Conservation (phyloP, 2,113 vertebrate genomes). For the Butastur rufipennis region DNA sequence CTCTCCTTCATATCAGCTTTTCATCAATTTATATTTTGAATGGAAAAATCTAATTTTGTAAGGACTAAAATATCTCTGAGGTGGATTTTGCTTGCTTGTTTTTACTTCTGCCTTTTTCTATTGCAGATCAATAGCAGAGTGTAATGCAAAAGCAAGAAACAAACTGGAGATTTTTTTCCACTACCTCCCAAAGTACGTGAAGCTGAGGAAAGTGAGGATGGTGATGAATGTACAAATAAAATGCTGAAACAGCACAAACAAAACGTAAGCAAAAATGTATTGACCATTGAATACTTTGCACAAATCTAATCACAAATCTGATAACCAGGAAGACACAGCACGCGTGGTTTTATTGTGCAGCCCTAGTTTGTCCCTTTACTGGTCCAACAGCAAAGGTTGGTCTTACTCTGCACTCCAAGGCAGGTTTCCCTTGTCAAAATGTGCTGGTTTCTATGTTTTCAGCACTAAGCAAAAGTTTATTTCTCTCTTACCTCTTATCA, state of each 20-base stretch:
- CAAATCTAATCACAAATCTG: not conserved
- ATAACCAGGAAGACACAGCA: fast-evolving
- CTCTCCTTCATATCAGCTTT: not conserved
- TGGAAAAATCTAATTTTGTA: not conserved
- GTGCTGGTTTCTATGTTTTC: not conserved
- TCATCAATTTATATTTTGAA: not conserved
- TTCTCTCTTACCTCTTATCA: not conserved
- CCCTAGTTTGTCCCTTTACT: not conserved
- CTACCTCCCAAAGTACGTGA: not conserved
- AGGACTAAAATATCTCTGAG: not conserved
- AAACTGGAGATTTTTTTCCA: not conserved
- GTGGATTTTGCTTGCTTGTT: not conserved
- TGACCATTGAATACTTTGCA: not conserved
- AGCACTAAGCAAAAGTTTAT: not conserved
- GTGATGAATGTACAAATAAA: not conserved
- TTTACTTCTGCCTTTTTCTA: not conserved
- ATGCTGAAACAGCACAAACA: not conserved
- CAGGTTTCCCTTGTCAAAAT: not conserved
- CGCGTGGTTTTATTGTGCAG: not conserved
- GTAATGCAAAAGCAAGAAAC: not conserved
- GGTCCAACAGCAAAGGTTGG: not conserved
- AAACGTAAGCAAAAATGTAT: not conserved
- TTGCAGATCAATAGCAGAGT: not conserved
- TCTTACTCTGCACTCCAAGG: not conserved
- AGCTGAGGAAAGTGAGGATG: not conserved